Evolutionary conservation across 2,888 invertebrate genomes (phyloP), one percentile per base, ranked within the genome.

Genomic region (Drosophila niveifrons): DNA sequence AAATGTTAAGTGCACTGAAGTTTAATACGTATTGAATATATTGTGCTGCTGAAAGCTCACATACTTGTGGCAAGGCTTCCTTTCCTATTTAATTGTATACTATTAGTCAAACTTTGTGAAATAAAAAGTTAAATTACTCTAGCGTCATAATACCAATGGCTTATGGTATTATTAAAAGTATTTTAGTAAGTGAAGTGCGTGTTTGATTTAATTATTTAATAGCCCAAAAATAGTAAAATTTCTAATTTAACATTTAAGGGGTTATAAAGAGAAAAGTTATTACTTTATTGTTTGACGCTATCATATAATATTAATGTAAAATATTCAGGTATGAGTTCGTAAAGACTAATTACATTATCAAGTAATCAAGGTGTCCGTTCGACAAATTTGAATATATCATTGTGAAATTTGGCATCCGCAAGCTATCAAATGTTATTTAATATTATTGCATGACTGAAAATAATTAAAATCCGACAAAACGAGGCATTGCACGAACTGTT

Each of bases 381-480:
- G 15, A 8, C 8, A 41, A 41, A 15, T 8, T 15, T 4, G n/a
- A 36, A 18, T 11, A 36, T n/a, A 41, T 53, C 13, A 28, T 53
- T 6, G 10, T 10, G 15, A 11, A 53, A 41, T 28, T 13, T 29
- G 13, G 10, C 23, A 15, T 13, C 6, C 23, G 13, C 1, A 7
- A 15, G 15, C 11, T 15, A 8, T 23, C 10, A 13, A 56, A 29
- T 31, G 9, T 23, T 18, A 34, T 23, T 31, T n/a, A 47, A 43
- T 75, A 17, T 46, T 64, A 65, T 48, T 51, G 47, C 31, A 44
- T 34, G 39, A 13, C 41, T 31, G 66, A 46, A 31, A 53, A 58
- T 48, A 74, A 79, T 77, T 66, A 71, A 13, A 47, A 47, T 10
- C 10, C 13, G 18, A 44, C 44, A n/a, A 18, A 44, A 52, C 23